Conservation (phyloP, 2,113 vertebrate genomes). For the Sceloporus tristichus region DNA sequence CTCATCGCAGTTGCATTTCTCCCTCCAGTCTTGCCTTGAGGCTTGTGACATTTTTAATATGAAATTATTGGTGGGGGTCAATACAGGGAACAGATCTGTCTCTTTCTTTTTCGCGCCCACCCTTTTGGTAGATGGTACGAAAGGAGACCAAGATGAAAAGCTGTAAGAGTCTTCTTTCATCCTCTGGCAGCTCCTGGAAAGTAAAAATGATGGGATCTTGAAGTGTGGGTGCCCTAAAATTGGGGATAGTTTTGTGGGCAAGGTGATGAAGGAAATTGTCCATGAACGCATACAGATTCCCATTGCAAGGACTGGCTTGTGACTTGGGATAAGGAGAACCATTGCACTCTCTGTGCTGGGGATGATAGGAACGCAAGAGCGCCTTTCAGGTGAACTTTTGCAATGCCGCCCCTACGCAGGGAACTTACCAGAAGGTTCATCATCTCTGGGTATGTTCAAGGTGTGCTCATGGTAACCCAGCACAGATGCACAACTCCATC, state of each 20-base stretch:
- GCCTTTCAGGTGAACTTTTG: neutral
- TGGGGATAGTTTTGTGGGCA: neutral
- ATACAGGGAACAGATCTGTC: neutral
- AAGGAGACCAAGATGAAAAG: neutral
- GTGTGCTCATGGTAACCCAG: neutral
- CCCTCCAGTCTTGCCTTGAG: too few species aligned
- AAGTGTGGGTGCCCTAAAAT: neutral
- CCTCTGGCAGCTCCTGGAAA: too few species aligned
- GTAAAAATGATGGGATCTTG: too few species aligned
- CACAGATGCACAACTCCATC: too few species aligned
- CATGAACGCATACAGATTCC: too few species aligned
- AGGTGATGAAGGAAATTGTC: neutral
- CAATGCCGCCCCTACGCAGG: neutral
- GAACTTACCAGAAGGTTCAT: neutral
- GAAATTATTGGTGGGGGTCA: neutral
- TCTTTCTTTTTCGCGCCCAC: neutral
- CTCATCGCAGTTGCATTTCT: too few species aligned
- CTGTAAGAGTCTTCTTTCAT: neutral
- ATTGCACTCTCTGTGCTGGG: neutral
- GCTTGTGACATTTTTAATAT: too few species aligned
- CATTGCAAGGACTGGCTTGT: neutral
- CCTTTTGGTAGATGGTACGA: neutral
- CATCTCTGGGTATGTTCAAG: too few species aligned
- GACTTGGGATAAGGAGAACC: accelerated
- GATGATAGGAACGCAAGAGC: accelerated